Conservation (phyloP, 2,113 vertebrate species). For the Salvator merianae region DNA sequence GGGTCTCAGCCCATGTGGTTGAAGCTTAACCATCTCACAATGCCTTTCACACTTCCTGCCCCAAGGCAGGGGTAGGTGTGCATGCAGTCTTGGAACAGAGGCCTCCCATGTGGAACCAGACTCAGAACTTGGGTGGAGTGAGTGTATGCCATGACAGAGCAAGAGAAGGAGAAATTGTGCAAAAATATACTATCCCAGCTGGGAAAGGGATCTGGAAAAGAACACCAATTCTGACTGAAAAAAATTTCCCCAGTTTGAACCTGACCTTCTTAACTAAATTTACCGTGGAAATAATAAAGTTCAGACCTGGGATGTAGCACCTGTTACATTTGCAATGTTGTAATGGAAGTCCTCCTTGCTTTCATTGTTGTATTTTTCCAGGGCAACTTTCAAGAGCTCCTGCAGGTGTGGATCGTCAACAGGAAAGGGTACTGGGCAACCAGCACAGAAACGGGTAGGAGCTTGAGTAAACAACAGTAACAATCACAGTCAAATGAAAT, state of each 20-base stretch:
- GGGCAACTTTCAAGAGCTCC: constrained; percentile 48
- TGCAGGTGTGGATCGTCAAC: constrained; percentile 54
- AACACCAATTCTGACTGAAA: neutral
- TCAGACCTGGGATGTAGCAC: constrained; percentile 67
- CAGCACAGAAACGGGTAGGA: rapidly evolving
- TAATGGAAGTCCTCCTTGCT: constrained; percentile 61
- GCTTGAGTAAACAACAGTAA: constrained; percentile 47
- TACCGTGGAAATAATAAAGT: neutral
- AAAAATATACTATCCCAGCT: too few species aligned
- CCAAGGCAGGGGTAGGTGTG: too few species aligned
- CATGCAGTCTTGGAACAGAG: too few species aligned
- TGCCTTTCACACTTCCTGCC: too few species aligned
- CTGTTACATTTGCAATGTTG: constrained; percentile 53
- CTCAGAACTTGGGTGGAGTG: too few species aligned
- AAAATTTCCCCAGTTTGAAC: neutral
- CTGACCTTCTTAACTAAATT: neutral
- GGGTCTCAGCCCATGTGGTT: too few species aligned
- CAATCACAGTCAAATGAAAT: neutral
- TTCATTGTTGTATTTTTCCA: constrained; percentile 59
- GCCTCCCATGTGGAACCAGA: too few species aligned
- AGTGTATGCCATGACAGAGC: too few species aligned
- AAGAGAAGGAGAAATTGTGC: too few species aligned
- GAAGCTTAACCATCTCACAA: too few species aligned
- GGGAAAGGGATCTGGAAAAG: too few species aligned
- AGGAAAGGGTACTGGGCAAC: constrained; percentile 42